Evolutionary conservation across 2,113 vertebrate genomes (phyloP).

Genomic region (Chlamydotis undulata): DNA sequence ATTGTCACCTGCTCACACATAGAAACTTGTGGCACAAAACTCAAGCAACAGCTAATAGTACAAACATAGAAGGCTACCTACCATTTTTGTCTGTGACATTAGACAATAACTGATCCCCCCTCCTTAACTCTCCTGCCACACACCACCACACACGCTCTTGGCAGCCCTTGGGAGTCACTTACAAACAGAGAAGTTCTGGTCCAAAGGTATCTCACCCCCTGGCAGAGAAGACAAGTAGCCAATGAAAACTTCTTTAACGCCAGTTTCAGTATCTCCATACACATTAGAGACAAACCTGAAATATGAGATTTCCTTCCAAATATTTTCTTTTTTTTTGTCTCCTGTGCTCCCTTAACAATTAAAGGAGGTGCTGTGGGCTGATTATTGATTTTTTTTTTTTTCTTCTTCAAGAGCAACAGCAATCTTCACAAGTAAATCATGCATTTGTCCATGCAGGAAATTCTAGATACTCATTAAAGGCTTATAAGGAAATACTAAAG

Average conservation of each 20-base stretch:
- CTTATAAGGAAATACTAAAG: neutral
- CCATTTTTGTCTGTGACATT: neutral
- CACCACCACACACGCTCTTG: too few species aligned
- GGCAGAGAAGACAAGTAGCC: neutral
- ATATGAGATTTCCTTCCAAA: neutral
- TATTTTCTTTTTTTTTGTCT: neutral
- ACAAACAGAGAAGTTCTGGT: neutral
- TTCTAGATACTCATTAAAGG: neutral
- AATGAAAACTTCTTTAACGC: neutral
- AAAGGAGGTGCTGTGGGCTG: neutral
- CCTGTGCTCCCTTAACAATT: neutral
- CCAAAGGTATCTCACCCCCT: neutral
- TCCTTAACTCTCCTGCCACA: neutral
- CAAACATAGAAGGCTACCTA: fast-evolving
- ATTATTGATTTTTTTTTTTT: neutral
- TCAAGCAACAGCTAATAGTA: neutral
- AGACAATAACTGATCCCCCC: neutral
- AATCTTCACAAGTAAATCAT: neutral
- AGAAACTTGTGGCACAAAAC: neutral
- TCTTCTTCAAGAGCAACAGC: neutral
- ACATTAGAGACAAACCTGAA: neutral
- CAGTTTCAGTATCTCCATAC: fast-evolving
- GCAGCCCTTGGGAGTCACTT: neutral
- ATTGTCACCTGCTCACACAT: too few species aligned
- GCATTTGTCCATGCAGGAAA: neutral